Base-by-base conservation (phyloP, 2,797 vertebrate genomes). In the Sebastes glaucus region DNA sequence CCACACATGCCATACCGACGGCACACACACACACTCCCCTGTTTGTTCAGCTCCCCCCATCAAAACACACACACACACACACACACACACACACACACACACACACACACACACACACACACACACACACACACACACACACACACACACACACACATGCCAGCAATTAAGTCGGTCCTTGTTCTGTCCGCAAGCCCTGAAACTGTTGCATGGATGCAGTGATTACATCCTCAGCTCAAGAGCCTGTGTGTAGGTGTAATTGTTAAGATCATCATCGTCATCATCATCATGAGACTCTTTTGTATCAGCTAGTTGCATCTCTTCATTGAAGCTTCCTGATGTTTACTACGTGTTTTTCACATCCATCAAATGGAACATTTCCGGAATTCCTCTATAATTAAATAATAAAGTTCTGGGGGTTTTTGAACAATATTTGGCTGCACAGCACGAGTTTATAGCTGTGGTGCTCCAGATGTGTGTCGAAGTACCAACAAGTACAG, bases 41-140 rank as follows among this genome's bases (percentile, higher is more conserved):
- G 52, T 82, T 86, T 75, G 30, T 81, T 72, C 61, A 81, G 42
- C 73, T 82, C 69, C 52, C 56, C 77, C 35, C 71, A 30, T 64
- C 11, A 53, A 75, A 18, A 72, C 81, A 77, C 84, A 84, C 73
- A 82, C 20, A 60, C 60, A 75, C 23, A 30, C 22, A 30, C 38
- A 56, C 13, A 20, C 33, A 66, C 85, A 84, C 73, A 82, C 23
- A 75, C 83, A 77, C 85, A 84, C 73, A 83, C 81, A 77, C 84
- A 82, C 71, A 83, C 23, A 75, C 83, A 77, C 85, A 84, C 73
- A 83, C 81, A 77, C 84, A 84, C 73, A 82, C 20, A 60, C 60
- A 75, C 23, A 30, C 22, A 30, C 38, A 56, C 13, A 20, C 33
- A 66, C 85, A 84, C 73, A 82, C 23, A 75, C 83, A 77, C 85